These are phyloP conservation scores for Dascyllus trimaculatus DNA, from an alignment of 2,113 vertebrate genomes.

Conservation along the genomic window DNA sequence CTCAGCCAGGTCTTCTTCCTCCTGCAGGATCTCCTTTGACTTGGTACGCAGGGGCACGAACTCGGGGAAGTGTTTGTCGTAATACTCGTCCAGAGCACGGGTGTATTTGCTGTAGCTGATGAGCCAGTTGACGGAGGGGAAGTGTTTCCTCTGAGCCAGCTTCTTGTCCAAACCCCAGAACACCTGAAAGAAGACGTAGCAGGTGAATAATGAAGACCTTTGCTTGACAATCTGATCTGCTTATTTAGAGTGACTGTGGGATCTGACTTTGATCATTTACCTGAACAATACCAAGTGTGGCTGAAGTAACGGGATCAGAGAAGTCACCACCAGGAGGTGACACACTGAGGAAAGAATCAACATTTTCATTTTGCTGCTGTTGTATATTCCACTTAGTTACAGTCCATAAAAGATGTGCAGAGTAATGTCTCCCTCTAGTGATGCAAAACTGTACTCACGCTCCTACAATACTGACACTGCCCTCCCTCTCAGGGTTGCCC, in stretches of 20 bases:
- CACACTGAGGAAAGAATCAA: conserved; percentile 83
- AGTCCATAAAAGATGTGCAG: not conserved
- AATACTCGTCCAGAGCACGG: conserved; percentile 94
- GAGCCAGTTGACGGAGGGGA: conserved; percentile 98
- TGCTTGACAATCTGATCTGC: not conserved
- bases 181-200: conserved; percentile 82
- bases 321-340: conserved; percentile 98
- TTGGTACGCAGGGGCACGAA: conserved; percentile 97
- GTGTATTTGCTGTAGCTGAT: conserved; percentile 99
- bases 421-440: conserved; percentile 62
- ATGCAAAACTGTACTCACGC: conserved; percentile 88
- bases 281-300: conserved; percentile 97
- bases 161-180: conserved; percentile 99
- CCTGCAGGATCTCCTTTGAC: conserved; percentile 97
- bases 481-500: conserved; percentile 97
- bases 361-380: not conserved
- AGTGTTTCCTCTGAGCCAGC: conserved; percentile 97
- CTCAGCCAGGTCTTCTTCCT: conserved; percentile 97
- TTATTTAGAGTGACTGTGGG: not conserved
- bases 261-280: conserved; percentile 51
- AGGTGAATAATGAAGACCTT: not conserved
- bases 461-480: conserved; percentile 98
- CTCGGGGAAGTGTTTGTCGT: conserved; percentile 97
- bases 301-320: conserved; percentile 98
- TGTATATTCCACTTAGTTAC: not conserved